A percentile compares a stretch with the other conserved stretches of the same genome.
These are phyloP conservation scores for Incurvaria masculella DNA, from an alignment of 2,888 invertebrate species.

Conservation along the genomic window DNA sequence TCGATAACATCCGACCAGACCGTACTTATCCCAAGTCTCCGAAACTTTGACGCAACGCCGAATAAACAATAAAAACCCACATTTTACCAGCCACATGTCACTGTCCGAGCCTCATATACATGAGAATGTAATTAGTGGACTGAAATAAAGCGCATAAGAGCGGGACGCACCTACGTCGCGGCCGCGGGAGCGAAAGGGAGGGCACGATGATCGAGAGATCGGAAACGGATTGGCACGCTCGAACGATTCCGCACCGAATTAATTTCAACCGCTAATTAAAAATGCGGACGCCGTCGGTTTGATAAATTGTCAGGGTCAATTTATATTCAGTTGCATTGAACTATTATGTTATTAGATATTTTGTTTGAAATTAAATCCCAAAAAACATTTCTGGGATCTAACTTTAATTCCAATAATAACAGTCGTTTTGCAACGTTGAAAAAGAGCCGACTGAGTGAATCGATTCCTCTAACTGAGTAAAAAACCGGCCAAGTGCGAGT, in stretches of 20 bases:
- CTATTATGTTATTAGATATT: not conserved
- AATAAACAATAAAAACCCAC: conserved; percentile 33
- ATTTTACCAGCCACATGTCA: conserved; percentile 48
- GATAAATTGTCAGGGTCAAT: conserved; percentile 42
- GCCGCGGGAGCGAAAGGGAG: conserved; percentile 21
- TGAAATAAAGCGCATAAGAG: conserved; percentile 19
- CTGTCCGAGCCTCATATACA: conserved; percentile 38
- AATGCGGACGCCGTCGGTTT: conserved; percentile 28
- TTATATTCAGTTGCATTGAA: conserved; percentile 24
- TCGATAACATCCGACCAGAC: too few relatives aligned
- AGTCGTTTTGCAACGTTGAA: too few relatives aligned
- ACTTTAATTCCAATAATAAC: too few relatives aligned
- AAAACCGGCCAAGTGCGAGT: too few relatives aligned
- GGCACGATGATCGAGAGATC: conserved; percentile 28
- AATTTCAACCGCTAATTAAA: conserved; percentile 48
- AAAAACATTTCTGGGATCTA: too few relatives aligned
- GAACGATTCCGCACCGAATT: conserved; percentile 46
- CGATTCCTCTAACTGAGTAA: too few relatives aligned
- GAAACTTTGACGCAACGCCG: not conserved
- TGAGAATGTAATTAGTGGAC: conserved; percentile 47
- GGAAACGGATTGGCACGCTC: conserved; percentile 51
- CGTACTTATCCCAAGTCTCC: too few relatives aligned
- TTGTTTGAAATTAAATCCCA: not conserved
- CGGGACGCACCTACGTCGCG: conserved; percentile 19
- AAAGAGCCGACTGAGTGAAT: too few relatives aligned